Percentiles rank a stretch among this genome's conserved stretches.
These are phyloP conservation scores for Petromus typicus DNA, from an alignment of 2,113 vertebrate genomes.

Conservation along the genomic window DNA sequence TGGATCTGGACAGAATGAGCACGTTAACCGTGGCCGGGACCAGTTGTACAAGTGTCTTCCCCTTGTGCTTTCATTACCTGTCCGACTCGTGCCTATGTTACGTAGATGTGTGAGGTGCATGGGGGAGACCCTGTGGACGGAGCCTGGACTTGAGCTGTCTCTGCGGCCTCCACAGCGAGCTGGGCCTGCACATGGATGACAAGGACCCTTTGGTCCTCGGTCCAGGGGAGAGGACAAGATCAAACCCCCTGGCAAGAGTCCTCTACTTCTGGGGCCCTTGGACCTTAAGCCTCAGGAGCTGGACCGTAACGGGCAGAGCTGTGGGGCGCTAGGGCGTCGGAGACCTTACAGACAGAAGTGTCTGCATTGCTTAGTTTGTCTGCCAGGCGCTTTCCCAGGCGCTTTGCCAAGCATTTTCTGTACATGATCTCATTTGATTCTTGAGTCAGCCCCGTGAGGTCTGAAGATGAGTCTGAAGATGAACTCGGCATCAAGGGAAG, in stretches of 20 bases:
- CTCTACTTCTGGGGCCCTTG: not conserved
- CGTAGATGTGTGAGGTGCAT: not conserved
- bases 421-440: conserved; percentile 66
- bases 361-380: not conserved
- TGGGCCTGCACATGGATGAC: not conserved
- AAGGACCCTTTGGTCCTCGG: not conserved
- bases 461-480: no score
- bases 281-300: not conserved
- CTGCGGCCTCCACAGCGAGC: not conserved
- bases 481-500: not conserved
- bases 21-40: not conserved
- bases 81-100: not conserved
- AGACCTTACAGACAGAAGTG: not conserved
- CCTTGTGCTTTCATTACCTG: not conserved
- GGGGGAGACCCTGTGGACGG: not conserved
- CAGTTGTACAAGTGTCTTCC: not conserved
- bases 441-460: not conserved
- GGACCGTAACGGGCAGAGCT: not conserved
- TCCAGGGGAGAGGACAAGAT: not conserved
- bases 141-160: not conserved
- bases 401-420: conserved; percentile 35
- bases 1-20: not conserved
- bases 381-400: not conserved
- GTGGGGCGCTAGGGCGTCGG: not conserved
- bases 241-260: not conserved